Evolutionary conservation across 2,888 invertebrate genomes (phyloP).

Genomic region (Himalopsyche kuldschensis): DNA sequence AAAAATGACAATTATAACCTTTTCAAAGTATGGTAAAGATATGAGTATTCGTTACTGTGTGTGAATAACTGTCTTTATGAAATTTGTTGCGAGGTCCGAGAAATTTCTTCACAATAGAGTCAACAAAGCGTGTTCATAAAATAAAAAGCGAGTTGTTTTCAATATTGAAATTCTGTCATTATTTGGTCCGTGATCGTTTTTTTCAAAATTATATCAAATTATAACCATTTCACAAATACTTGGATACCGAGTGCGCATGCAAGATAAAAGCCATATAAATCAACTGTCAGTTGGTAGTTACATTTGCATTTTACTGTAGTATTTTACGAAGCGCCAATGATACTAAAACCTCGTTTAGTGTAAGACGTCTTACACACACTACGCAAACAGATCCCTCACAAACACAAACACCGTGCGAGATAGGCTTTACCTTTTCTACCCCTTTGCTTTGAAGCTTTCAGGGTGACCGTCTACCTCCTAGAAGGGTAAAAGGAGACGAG

Average conservation of each 20-base stretch:
- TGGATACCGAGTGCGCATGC: background rate
- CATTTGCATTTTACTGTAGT: background rate
- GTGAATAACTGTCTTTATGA: too few relatives aligned
- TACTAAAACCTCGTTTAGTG: background rate
- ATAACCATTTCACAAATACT: too few relatives aligned
- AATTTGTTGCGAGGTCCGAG: too few relatives aligned
- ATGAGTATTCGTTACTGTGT: too few relatives aligned
- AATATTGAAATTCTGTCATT: too few relatives aligned
- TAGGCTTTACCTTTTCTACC: background rate
- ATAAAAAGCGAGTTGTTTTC: too few relatives aligned
- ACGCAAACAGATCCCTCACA: background rate
- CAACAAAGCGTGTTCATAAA: too few relatives aligned
- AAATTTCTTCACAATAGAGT: too few relatives aligned
- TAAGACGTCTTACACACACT: background rate
- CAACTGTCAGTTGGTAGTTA: background rate
- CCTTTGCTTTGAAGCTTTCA: background rate
- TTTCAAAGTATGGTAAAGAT: too few relatives aligned
- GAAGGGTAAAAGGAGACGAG: background rate
- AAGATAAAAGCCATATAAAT: background rate
- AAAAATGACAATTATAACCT: too few relatives aligned
- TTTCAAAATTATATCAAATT: too few relatives aligned
- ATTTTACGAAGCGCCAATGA: background rate
- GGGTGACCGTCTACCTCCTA: background rate
- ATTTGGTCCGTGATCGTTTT: too few relatives aligned
- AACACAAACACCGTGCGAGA: background rate